Base-by-base conservation (phyloP, 2,113 vertebrate genomes). In the Malurus melanocephalus region DNA sequence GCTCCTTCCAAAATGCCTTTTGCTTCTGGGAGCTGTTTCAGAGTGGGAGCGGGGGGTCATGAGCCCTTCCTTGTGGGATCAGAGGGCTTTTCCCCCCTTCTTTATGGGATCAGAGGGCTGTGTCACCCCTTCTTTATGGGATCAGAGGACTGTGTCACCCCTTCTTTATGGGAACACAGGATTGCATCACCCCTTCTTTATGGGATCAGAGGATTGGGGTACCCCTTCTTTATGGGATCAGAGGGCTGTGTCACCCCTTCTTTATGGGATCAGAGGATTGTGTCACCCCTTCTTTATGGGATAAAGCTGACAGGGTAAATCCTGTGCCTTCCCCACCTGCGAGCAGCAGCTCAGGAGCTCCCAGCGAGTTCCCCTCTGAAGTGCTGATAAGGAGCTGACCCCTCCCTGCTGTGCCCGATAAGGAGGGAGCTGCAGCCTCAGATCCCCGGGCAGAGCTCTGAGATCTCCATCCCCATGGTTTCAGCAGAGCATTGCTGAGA, bases 251-350 rank as follows among this genome's bases (percentile, higher is more conserved):
- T 7, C 9, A 35, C 35, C 35, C 35, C 35, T 35, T 35, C 35
- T 35, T 35, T 35, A 35, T 35, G 35, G 35, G 28, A 46, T 10
- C 38, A n/a, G 21, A 10, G 28, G 20, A 12, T 22, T 2, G 1
- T 35, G 68, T 32, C 1, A 3, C 4, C 22, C 15, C 17, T 33
- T 22, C 27, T 19, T 28, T 3, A 0, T 1, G 16, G 30, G 21
- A 3, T 16, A 10, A 40, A 45, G 24, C 60, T 7, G 13, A 0
- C 26, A 13, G 68, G n/a, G 38, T 32, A 7, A 62, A 40, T 40
- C 13, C 53, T 15, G 43, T 5, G 19, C 13, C 11, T 33, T n/a
- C 35, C 12, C 6, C 53, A 15, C 13, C 42, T 11, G n/a, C 1
- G 4, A 68, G 66, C 59, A 28, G 24, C 13, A 10, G 57, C 40